These are phyloP conservation scores for Galleria mellonella DNA, from an alignment of 1,140 invertebrate genomes.

Conservation along the genomic window DNA sequence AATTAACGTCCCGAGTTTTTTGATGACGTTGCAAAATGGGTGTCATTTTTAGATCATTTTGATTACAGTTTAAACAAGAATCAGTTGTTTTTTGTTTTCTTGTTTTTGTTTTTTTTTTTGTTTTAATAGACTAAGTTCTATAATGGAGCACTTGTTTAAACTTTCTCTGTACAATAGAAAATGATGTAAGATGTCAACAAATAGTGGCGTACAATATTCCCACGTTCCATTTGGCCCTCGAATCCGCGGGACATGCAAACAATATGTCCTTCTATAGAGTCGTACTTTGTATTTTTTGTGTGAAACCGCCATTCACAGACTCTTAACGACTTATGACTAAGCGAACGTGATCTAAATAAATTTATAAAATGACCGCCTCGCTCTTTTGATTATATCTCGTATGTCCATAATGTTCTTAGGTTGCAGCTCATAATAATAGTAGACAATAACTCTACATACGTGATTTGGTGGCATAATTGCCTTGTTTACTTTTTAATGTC, in stretches of 20 bases:
- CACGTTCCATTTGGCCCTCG: conserved; percentile 41
- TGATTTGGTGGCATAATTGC: conserved; percentile 56
- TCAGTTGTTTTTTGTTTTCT: too few relatives aligned
- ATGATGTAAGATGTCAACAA: too few relatives aligned
- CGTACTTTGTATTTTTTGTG: conserved; percentile 50
- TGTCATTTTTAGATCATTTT: too few relatives aligned
- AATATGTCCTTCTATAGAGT: conserved; percentile 36
- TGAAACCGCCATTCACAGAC: conserved; percentile 47
- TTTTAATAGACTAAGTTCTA: too few relatives aligned
- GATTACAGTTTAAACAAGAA: too few relatives aligned
- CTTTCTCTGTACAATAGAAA: too few relatives aligned
- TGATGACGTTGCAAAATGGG: too few relatives aligned
- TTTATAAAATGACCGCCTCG: conserved; percentile 39
- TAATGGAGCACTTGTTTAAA: too few relatives aligned
- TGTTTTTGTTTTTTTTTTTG: too few relatives aligned
- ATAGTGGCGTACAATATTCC: conserved; percentile 20
- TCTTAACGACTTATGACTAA: conserved; percentile 58
- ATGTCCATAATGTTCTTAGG: conserved; percentile 54
- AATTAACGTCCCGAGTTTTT: too few relatives aligned
- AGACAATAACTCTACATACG: conserved; percentile 64
- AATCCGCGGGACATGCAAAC: conserved; percentile 41
- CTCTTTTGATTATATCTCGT: conserved; percentile 49
- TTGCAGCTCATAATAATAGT: conserved; percentile 44
- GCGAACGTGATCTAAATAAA: conserved; percentile 59
- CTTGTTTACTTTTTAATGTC: conserved; percentile 40